These are phyloP conservation scores for Aleiodes sp. DNA, from an alignment of 1,140 invertebrate species.

Conservation along the genomic window DNA sequence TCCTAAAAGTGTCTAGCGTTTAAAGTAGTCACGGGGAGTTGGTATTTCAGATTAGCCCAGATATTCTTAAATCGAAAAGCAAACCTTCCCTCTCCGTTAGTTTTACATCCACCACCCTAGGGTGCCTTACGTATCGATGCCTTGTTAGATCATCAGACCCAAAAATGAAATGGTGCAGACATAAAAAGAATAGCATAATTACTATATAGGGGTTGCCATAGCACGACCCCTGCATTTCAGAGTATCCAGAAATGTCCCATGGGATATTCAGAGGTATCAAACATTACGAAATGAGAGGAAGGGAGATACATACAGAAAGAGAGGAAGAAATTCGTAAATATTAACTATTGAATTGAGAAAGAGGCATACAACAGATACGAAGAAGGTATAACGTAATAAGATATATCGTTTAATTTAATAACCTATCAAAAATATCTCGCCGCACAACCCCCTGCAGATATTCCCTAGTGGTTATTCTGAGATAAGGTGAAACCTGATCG, in stretches of 20 bases:
- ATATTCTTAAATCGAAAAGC: constrained; percentile 39
- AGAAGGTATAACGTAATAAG: constrained; percentile 43
- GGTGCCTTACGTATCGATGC: constrained; percentile 39
- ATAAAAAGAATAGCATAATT: constrained; percentile 65
- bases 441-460: neutral
- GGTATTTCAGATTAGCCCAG: constrained; percentile 45
- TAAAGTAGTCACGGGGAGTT: neutral
- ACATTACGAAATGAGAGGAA: neutral
- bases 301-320: neutral
- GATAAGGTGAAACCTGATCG: constrained; percentile 29
- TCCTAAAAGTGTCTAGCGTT: neutral
- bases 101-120: neutral
- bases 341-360: neutral
- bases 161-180: constrained; percentile 60
- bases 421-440: constrained; percentile 57
- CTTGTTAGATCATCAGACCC: constrained; percentile 51
- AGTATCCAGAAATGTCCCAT: constrained; percentile 58
- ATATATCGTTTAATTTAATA: constrained; percentile 62
- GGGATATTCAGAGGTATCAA: constrained; percentile 39
- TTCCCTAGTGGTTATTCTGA: neutral
- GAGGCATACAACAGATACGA: neutral
- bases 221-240: constrained; percentile 53
- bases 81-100: neutral
- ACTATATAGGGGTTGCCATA: constrained; percentile 61
- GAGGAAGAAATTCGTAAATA: neutral